phyloP scores from a whole-genome alignment of 2,888 invertebrate species.

The Microctonus brassicae region DNA sequence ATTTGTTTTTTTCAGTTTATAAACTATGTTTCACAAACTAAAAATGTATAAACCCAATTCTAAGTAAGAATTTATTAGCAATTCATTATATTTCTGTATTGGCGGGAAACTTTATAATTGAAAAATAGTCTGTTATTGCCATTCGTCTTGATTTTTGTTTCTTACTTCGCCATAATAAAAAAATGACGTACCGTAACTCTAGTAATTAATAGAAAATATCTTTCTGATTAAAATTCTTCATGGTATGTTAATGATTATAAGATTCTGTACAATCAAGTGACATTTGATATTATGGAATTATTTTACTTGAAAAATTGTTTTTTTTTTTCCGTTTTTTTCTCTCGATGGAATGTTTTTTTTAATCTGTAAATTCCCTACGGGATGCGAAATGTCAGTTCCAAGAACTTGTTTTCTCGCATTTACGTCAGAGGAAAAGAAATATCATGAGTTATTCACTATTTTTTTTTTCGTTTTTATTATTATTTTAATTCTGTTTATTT shows the following conservation, averaged over 20 bases:
- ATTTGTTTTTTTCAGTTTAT: too few species aligned
- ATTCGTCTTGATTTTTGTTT: too few species aligned
- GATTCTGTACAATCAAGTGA: background rate
- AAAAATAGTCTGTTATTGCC: too few species aligned
- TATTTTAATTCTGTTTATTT: background rate
- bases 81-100: too few species aligned
- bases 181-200: too few species aligned
- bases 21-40: too few species aligned
- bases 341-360: background rate
- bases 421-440: background rate
- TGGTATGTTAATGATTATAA: background rate
- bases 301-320: background rate
- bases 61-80: too few species aligned
- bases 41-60: too few species aligned
- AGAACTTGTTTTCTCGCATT: background rate
- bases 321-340: background rate
- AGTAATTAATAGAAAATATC: background rate
- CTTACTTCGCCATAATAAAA: too few species aligned
- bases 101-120: too few species aligned
- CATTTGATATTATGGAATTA: background rate
- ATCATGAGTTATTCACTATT: background rate
- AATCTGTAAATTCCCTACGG: background rate
- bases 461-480: background rate
- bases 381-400: background rate
- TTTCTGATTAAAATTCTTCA: background rate